Evolutionary conservation across 2,113 vertebrate genomes (phyloP), one percentile per base, ranked within the genome.

Genomic region (Callopanchax toddi): DNA sequence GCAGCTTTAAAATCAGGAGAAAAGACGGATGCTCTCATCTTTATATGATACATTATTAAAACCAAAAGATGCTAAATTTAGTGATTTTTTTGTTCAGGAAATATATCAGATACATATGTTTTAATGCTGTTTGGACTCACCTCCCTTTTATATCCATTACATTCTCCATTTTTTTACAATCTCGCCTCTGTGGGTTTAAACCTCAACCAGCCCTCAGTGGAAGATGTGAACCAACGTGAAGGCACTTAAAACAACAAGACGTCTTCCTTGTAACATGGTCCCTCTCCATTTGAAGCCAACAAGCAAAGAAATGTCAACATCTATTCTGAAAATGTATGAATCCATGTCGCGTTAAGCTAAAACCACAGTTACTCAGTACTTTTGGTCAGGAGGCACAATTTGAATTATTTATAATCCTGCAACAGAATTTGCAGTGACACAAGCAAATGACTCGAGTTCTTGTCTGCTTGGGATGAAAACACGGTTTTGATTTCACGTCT

Each of bases 211-310:
- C 20, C 22, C 63, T 40, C 70, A 53, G 22, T 17, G 43, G 40
- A 56, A 48, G 60, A 76, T 62, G 20, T 34, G 64, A 64, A 46
- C 40, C 16, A 57, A 68, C 16, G 11, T 45, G 53, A 63, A 67
- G 46, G 56, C 54, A 37, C 51, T 62, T 58, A 60, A 65, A 65
- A 60, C 40, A 75, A 60, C 52, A 55, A 26, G 52, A 62, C n/a
- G 36, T 46, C 16, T 56, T 59, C 6, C 1, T 42, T 68, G 29
- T 45, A 34, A 56, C 29, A 43, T 57, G 26, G 37, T 51, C 18
- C 25, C 17, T 37, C 63, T 37, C 49, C n/a, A 44, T 57, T 77
- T 40, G 43, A n/a, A 45, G 25, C 23, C 50, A 25, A 49, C 44
- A 54, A 53, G 46, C 59, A 68, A 37, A 48, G 17, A 40, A 52